phyloP scores from a whole-genome alignment of 2,113 vertebrate genomes.

The Gracilinanus agilis region DNA sequence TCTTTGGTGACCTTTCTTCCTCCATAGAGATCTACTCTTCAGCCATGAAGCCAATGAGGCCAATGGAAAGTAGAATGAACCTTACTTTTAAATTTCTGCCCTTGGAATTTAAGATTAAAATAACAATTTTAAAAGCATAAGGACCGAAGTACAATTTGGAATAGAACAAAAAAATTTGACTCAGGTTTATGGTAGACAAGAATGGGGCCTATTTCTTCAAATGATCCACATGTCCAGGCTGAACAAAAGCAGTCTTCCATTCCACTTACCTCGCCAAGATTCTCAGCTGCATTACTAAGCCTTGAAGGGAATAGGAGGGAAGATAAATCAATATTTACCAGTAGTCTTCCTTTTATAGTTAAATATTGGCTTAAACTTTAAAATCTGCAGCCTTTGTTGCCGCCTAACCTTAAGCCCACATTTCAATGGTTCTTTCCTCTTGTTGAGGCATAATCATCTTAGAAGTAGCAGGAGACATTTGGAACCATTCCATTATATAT shows the following conservation, averaged over 20 bases:
- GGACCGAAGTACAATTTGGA: background rate
- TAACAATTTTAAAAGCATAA: background rate
- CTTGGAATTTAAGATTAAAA: background rate
- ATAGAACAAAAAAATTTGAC: background rate
- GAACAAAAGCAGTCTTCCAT: slow-evolving; percentile 7
- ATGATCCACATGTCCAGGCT: background rate
- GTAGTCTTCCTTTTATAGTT: slow-evolving; percentile 49
- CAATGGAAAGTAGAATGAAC: background rate
- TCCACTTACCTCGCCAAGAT: slow-evolving; percentile 50
- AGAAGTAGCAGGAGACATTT: slow-evolving; percentile 58
- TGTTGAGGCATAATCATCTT: slow-evolving; percentile 37
- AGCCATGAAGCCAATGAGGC: background rate
- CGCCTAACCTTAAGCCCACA: slow-evolving; percentile 13
- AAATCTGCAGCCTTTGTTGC: slow-evolving; percentile 43
- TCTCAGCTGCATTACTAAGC: slow-evolving; percentile 56
- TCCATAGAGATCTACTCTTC: background rate
- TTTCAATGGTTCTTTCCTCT: slow-evolving; percentile 38
- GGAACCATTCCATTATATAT: slow-evolving; percentile 32
- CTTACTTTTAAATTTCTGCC: background rate
- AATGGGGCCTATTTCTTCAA: background rate
- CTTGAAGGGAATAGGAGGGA: slow-evolving; percentile 55
- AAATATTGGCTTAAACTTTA: slow-evolving; percentile 75
- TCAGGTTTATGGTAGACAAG: background rate
- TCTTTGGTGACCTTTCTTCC: background rate
- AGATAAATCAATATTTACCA: slow-evolving; percentile 75